Evolutionary conservation across 2,797 vertebrate species (phyloP).

Genomic region (Psittacula echo): DNA sequence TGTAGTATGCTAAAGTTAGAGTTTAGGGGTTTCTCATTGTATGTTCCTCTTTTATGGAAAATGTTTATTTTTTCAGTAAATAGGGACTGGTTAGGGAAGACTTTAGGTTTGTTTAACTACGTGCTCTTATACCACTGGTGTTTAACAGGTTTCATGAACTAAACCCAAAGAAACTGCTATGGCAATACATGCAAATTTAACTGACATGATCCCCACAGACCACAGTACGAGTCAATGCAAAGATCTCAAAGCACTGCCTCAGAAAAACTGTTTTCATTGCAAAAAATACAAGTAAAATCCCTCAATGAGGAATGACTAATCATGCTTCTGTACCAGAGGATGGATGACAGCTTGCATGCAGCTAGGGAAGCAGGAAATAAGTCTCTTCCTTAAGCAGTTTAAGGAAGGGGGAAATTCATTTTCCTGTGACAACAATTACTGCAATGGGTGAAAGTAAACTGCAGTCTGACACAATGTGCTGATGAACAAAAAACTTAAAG

Average conservation of each 20-base stretch:
- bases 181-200: background rate
- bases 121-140: background rate
- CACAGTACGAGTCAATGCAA: background rate
- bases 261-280: background rate
- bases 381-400: background rate
- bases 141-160: slow-evolving; percentile 18
- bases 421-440: background rate
- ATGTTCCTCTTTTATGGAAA: background rate
- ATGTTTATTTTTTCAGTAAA: slow-evolving; percentile 1
- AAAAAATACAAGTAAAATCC: background rate
- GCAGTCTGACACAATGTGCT: background rate
- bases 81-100: background rate
- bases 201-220: background rate
- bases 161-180: background rate
- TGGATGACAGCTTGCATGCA: background rate
- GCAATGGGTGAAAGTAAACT: background rate
- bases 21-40: slow-evolving; percentile 9
- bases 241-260: background rate
- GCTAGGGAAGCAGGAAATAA: background rate
- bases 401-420: background rate
- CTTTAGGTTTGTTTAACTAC: background rate
- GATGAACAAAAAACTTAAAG: slow-evolving; percentile 53
- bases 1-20: background rate
- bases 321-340: background rate
- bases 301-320: background rate